These are phyloP conservation scores for Epinephelus malabaricus DNA, from an alignment of 2,797 vertebrate genomes.

Conservation along the genomic window DNA sequence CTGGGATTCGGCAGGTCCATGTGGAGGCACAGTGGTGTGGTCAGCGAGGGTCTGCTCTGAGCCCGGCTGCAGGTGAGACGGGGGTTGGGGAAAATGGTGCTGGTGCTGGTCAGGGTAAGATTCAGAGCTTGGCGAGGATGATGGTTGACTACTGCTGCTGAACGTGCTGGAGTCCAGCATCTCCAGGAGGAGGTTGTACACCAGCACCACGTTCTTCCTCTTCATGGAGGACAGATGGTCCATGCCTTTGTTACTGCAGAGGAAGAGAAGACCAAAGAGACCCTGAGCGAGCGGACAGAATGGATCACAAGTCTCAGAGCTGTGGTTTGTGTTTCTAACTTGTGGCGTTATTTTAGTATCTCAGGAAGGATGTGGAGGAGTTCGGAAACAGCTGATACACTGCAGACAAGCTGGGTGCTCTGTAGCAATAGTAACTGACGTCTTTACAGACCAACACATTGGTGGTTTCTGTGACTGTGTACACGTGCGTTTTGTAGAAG, in stretches of 20 bases:
- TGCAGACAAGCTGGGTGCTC: neutral
- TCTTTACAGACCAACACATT: neutral
- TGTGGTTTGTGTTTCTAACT: too few relatives aligned
- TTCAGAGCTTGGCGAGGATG: constrained; percentile 57
- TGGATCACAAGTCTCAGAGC: too few relatives aligned
- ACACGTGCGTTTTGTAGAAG: too few relatives aligned
- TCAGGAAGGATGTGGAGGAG: too few relatives aligned
- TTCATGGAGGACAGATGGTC: constrained; percentile 98
- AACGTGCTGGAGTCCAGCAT: constrained; percentile 95
- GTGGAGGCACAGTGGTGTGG: neutral
- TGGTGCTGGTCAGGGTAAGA: constrained; percentile 41
- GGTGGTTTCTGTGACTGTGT: too few relatives aligned
- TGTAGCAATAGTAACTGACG: neutral
- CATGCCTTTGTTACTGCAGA: constrained; percentile 96
- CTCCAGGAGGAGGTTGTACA: constrained; percentile 96
- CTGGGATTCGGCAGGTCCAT: neutral
- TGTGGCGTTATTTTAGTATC: too few relatives aligned
- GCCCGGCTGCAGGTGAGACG: constrained; percentile 14
- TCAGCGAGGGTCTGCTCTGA: neutral
- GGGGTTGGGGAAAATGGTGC: constrained; percentile 9
- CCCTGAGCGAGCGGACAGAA: neutral
- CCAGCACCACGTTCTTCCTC: constrained; percentile 94
- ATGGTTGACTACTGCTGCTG: constrained; percentile 69
- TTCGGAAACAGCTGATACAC: too few relatives aligned
- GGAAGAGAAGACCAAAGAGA: neutral